These are phyloP conservation scores for Cuniculus paca DNA, from an alignment of 2,797 vertebrate genomes.

Conservation along the genomic window DNA sequence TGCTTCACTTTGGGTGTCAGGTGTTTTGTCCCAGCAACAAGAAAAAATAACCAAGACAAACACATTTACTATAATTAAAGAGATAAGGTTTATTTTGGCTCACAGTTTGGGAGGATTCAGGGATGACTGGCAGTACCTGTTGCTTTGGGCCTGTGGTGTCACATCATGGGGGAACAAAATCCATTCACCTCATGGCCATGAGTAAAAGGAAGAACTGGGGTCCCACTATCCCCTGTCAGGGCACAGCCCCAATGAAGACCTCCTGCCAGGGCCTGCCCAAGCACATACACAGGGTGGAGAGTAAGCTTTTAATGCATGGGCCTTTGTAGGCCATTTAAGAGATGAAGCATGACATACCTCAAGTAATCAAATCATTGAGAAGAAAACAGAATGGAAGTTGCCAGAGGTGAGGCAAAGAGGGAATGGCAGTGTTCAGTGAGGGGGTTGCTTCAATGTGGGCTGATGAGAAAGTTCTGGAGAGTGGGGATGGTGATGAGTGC, in stretches of 20 bases:
- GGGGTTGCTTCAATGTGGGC: no score
- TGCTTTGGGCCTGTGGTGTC: neutral
- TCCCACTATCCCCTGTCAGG: neutral
- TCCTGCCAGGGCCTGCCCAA: neutral
- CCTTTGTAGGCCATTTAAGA: neutral
- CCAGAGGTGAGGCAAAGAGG: rapidly evolving
- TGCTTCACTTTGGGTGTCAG: no score
- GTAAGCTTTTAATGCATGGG: neutral
- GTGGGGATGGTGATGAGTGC: rapidly evolving
- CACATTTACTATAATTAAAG: neutral
- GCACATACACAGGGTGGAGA: neutral
- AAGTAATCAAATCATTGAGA: neutral
- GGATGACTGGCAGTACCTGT: no score
- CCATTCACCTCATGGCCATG: no score
- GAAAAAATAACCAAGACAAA: no score
- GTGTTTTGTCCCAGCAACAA: no score
- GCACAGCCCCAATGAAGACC: neutral
- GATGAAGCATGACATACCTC: neutral
- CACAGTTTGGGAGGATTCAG: neutral
- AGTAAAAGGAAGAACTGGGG: neutral
- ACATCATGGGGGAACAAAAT: neutral
- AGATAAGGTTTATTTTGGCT: neutral
- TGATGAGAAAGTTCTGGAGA: neutral
- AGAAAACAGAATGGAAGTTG: neutral
- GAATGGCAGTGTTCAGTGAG: neutral